These are phyloP conservation scores for Hyposoter didymator DNA, from an alignment of 2,888 invertebrate species.

Conservation along the genomic window DNA sequence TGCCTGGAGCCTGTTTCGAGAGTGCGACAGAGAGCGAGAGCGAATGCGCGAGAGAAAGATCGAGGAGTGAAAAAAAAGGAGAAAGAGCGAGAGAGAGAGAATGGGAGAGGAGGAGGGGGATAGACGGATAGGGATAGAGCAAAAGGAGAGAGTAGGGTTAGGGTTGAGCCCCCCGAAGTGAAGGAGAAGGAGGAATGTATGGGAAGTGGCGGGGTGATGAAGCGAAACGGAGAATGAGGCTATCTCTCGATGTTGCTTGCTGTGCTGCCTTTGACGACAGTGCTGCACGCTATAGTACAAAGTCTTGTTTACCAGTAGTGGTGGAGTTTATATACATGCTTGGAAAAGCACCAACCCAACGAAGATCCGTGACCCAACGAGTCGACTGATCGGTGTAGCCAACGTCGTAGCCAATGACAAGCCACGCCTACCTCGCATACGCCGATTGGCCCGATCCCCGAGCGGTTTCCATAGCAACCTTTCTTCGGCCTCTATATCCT, in stretches of 20 bases:
- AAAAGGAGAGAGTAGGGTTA: conserved; percentile 42
- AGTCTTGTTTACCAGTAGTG: conserved; percentile 11
- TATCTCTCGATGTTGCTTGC: conserved; percentile 14
- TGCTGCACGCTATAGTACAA: background rate
- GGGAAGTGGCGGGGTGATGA: conserved; percentile 28
- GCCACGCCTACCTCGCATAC: conserved; percentile 84
- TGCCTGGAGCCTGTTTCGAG: conserved; percentile 32
- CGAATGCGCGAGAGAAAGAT: background rate
- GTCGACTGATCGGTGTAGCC: conserved; percentile 61
- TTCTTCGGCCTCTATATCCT: conserved; percentile 79
- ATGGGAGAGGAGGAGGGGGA: background rate
- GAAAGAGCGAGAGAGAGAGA: background rate
- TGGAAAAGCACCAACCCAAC: conserved; percentile 62
- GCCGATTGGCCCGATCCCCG: conserved; percentile 86
- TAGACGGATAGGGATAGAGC: conserved; percentile 11
- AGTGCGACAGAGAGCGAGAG: background rate
- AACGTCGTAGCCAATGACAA: conserved; percentile 76
- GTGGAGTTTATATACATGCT: conserved; percentile 9
- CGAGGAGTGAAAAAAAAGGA: background rate
- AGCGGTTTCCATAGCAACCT: conserved; percentile 85
- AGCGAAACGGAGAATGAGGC: conserved; percentile 45
- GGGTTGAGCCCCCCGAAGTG: conserved; percentile 53
- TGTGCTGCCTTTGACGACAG: conserved; percentile 10
- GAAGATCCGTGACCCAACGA: conserved; percentile 60
- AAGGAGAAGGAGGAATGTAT: conserved; percentile 49